Evolutionary conservation across 2,888 invertebrate species (phyloP).

Genomic region (Micropterix aruncella): DNA sequence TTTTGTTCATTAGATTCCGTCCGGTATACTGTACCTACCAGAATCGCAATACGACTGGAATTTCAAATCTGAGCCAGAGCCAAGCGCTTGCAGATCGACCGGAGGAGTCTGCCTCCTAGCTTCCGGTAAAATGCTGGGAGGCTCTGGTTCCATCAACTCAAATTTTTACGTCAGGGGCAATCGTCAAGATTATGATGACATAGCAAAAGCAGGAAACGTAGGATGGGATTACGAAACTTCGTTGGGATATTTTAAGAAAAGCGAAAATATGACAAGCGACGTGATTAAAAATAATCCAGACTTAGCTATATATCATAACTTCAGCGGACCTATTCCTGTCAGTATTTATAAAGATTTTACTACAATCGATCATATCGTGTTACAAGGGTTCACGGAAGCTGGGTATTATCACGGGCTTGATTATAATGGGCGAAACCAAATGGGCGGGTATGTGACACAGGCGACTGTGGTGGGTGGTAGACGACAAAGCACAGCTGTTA

Average conservation of each 20-base stretch:
- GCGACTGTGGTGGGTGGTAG: not conserved
- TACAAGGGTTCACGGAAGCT: too few species aligned
- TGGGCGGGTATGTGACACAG: too few species aligned
- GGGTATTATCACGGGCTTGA: too few species aligned
- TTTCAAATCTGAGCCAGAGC: not conserved
- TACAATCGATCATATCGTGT: too few species aligned
- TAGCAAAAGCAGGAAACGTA: conserved; percentile 58
- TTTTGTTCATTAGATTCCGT: not conserved
- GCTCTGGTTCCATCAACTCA: conserved; percentile 69
- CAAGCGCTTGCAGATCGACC: not conserved
- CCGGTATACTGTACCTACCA: too few species aligned
- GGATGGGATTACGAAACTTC: conserved; percentile 71
- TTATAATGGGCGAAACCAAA: too few species aligned
- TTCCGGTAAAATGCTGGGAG: conserved; percentile 46
- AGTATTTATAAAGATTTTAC: too few species aligned
- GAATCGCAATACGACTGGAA: not conserved
- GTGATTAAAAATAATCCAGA: too few species aligned
- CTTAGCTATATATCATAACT: too few species aligned
- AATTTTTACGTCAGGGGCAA: conserved; percentile 78
- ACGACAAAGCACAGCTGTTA: not conserved
- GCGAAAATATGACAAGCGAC: too few species aligned
- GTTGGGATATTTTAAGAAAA: conserved; percentile 61
- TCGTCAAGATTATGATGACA: conserved; percentile 59
- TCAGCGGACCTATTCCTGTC: too few species aligned
- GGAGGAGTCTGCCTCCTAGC: not conserved